These are phyloP conservation scores for Megaceryle maxima DNA, from an alignment of 2,113 vertebrate species.

Conservation along the genomic window DNA sequence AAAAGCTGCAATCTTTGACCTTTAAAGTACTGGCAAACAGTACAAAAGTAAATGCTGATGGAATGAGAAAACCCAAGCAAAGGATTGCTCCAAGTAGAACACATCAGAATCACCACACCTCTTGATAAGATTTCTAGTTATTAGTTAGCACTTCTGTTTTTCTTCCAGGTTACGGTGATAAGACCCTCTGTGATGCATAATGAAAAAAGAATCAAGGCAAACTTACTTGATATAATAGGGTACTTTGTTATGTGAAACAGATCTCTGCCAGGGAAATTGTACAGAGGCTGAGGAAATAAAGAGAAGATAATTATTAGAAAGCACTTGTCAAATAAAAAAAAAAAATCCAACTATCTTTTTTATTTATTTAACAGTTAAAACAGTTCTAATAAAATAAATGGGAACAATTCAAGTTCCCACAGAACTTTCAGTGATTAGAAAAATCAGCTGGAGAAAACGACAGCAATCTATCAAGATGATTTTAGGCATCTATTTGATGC, in stretches of 20 bases:
- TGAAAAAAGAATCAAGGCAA: constrained; percentile 35
- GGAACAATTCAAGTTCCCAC: not conserved
- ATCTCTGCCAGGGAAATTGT: constrained; percentile 90
- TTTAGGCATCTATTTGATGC: not conserved
- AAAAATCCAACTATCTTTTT: not conserved
- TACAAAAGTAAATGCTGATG: not conserved
- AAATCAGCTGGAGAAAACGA: not conserved
- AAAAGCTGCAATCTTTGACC: not conserved
- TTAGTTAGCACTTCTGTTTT: not conserved
- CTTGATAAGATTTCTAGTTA: not conserved
- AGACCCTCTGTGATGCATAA: not conserved
- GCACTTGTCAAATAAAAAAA: not conserved
- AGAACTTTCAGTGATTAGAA: constrained; percentile 33
- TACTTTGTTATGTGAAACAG: constrained; percentile 92
- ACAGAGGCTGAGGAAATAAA: constrained; percentile 85
- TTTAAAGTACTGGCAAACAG: not conserved
- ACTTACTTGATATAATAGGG: constrained; percentile 98
- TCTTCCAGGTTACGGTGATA: not conserved
- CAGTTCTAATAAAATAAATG: not conserved
- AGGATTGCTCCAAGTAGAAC: not conserved
- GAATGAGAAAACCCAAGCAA: not conserved
- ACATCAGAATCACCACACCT: not conserved
- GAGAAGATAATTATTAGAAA: constrained; percentile 24
- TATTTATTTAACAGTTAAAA: constrained; percentile 34
- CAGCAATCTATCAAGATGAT: not conserved